A percentile compares a stretch with the other conserved stretches of the same genome.
Conservation (phyloP, 2,113 vertebrate genomes). For the Mystacornis crossleyi region DNA sequence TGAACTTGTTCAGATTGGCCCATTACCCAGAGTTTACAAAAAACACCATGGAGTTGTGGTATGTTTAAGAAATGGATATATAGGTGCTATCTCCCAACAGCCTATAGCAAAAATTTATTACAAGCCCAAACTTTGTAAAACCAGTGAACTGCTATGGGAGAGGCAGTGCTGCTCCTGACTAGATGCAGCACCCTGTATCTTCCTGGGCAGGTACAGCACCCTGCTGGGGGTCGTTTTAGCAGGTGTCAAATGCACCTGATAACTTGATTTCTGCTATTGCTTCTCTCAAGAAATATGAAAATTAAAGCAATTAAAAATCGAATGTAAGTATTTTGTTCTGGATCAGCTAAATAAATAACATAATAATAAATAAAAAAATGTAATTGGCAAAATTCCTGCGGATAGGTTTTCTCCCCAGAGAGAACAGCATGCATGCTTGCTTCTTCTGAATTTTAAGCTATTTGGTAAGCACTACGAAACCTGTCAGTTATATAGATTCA, state of each 20-base stretch:
- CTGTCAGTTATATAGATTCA: background rate
- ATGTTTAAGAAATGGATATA: background rate
- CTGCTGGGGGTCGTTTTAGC: background rate
- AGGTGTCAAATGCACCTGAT: background rate
- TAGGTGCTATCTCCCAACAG: background rate
- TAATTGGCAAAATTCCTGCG: background rate
- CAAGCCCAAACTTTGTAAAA: background rate
- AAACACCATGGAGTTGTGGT: background rate
- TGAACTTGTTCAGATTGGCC: background rate
- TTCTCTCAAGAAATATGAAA: background rate
- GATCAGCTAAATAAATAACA: background rate
- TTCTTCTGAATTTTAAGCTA: background rate
- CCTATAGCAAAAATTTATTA: background rate
- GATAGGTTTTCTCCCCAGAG: background rate
- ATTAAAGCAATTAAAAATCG: background rate
- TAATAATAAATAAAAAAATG: background rate
- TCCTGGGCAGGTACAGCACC: background rate
- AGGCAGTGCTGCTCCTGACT: background rate
- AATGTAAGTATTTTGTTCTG: background rate
- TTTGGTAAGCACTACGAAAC: background rate
- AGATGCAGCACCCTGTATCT: background rate
- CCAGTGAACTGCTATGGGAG: background rate
- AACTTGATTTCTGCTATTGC: background rate
- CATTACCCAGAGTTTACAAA: background rate
- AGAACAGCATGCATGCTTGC: rapidly evolving